Evolutionary conservation across 2,797 vertebrate species (phyloP).

Genomic region (Notolepis coatsorum): DNA sequence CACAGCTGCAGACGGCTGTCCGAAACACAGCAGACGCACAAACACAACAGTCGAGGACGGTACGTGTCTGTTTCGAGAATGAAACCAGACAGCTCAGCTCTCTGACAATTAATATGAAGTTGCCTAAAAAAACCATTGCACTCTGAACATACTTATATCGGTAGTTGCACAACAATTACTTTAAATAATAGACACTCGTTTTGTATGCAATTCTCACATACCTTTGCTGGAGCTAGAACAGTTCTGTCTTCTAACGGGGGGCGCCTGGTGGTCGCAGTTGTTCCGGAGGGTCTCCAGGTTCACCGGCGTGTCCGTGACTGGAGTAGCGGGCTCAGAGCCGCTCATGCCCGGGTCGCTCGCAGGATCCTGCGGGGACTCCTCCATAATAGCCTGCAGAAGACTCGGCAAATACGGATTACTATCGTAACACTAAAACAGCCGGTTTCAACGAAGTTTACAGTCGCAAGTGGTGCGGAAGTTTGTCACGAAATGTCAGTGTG

Average conservation of each 20-base stretch:
- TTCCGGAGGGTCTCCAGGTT: constrained; percentile 76
- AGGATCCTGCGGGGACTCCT: constrained; percentile 85
- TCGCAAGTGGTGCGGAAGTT: not conserved
- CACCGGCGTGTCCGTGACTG: constrained; percentile 77
- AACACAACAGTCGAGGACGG: too few species aligned
- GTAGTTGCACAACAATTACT: too few species aligned
- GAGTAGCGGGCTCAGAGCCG: constrained; percentile 77
- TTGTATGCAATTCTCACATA: too few species aligned
- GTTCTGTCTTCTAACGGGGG: constrained; percentile 78
- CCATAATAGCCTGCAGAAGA: constrained; percentile 12
- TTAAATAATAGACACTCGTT: too few species aligned
- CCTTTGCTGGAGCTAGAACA: constrained; percentile 81
- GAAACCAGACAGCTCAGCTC: too few species aligned
- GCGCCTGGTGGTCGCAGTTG: constrained; percentile 70
- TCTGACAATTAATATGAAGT: too few species aligned
- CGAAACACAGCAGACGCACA: too few species aligned
- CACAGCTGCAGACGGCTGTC: too few species aligned
- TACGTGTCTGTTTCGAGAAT: too few species aligned
- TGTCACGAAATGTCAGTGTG: constrained; percentile 69
- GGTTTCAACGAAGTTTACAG: constrained; percentile 68
- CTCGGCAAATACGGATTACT: constrained; percentile 1
- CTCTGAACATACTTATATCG: too few species aligned
- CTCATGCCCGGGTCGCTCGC: constrained; percentile 81
- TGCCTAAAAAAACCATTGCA: too few species aligned
- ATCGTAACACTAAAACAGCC: too few species aligned